Evolutionary conservation across 2,888 invertebrate species (phyloP), one percentile per base, ranked within the genome.

Genomic region (Patella caerulea): DNA sequence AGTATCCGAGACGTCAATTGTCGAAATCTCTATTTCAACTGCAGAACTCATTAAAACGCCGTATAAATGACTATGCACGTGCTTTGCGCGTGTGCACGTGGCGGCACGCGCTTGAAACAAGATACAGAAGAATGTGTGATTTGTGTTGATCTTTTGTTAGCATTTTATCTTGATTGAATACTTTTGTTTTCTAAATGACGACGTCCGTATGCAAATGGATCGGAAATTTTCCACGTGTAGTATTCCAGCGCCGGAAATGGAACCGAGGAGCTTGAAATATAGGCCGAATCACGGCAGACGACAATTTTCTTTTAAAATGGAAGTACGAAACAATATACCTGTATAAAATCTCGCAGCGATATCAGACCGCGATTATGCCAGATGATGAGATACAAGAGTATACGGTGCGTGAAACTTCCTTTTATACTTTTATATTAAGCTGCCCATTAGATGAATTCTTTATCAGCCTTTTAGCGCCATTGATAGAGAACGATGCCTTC

Each of bases 141-240:
- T 65, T 65, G 65, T 65, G 65, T 65, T 65, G 65, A 24, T 24
- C 65, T 65, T 65, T 65, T 65, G 65, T 65, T 65, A 24, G 65
- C 65, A 24, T 65, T 65, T 65, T 65, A 65, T 65, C 65, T 65
- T 65, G 65, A 65, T 65, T 65, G 65, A 65, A 65, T 65, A 65
- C 65, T 65, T 65, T 65, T 65, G 65, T 65, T 65, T 45, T 24
- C 19, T 65, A 65, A 65, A 65, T 65, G 65, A 24, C 65, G 65
- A 65, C 65, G 65, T 65, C 65, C 65, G 65, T 65, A 65, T 65
- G 19, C 19, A 65, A 65, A 65, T 65, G 24, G 65, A 65, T 65
- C 65, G 65, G 65, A 65, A 65, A 65, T 65, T 65, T 24, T 12
- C 24, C 65, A 24, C 65, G 65, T 65, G 65, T 65, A 65, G 65